Conservation (phyloP, 2,888 invertebrate species). For the Sinopyrophorus schimmeli region DNA sequence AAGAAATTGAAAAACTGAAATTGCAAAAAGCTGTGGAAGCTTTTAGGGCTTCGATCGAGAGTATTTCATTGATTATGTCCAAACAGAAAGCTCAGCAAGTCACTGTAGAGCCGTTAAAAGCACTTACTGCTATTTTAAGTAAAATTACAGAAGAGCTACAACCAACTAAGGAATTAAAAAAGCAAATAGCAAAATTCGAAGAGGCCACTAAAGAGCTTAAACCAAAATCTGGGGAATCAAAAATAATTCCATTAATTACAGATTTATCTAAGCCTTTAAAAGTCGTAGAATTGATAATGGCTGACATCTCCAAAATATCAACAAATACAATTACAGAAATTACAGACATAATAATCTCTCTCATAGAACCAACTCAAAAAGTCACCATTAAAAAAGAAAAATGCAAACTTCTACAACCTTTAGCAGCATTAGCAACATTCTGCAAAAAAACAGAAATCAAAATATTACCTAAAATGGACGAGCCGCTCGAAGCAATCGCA, state of each 20-base stretch:
- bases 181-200: too few species aligned
- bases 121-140: neutral
- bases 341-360: neutral
- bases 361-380: neutral
- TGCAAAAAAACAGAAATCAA: too few species aligned
- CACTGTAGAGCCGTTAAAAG: neutral
- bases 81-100: neutral
- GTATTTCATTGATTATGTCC: neutral
- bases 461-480: too few species aligned
- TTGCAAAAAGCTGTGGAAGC: neutral
- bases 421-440: too few species aligned
- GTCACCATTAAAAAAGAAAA: neutral
- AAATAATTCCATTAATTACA: too few species aligned
- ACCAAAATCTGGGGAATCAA: too few species aligned
- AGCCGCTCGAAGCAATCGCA: too few species aligned
- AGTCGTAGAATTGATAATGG: too few species aligned
- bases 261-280: too few species aligned
- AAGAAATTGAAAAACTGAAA: conserved; percentile 5
- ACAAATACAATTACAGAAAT: conserved; percentile 7
- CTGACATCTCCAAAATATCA: too few species aligned
- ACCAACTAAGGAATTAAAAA: neutral
- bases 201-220: too few species aligned
- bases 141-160: conserved; percentile 7
- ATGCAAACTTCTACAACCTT: neutral
- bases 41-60: neutral